phyloP scores from a whole-genome alignment of 2,888 invertebrate genomes.

The Eurytoma adleriae region DNA sequence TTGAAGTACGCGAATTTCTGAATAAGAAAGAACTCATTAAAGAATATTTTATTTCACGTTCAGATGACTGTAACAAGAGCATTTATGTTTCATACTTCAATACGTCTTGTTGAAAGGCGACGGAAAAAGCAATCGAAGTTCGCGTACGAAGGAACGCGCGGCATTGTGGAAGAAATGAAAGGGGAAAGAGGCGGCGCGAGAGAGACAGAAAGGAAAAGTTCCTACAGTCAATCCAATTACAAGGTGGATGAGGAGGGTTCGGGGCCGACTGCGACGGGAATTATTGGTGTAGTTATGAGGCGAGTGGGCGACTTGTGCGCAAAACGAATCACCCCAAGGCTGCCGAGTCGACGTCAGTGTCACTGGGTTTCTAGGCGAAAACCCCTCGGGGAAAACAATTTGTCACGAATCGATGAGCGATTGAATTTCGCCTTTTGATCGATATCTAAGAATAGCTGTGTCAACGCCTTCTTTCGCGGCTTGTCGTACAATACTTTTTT shows the following conservation, averaged over 20 bases:
- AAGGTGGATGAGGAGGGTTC: constrained; percentile 33
- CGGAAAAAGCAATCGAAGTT: constrained; percentile 41
- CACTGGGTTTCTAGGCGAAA: constrained; percentile 70
- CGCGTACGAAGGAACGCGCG: constrained; percentile 13
- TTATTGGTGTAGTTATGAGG: constrained; percentile 50
- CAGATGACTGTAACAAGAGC: neutral
- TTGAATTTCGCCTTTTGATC: constrained; percentile 42
- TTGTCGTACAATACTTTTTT: constrained; percentile 1
- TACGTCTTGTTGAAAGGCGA: constrained; percentile 16
- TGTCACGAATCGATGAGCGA: constrained; percentile 65
- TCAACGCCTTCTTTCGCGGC: neutral
- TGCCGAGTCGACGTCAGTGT: constrained; percentile 65
- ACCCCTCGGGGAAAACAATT: constrained; percentile 67
- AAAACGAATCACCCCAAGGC: constrained; percentile 47
- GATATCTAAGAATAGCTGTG: constrained; percentile 9
- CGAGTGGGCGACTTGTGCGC: neutral
- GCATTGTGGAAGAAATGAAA: constrained; percentile 38
- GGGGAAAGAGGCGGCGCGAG: constrained; percentile 8
- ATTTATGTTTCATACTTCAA: constrained; percentile 27
- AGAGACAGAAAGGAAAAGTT: constrained; percentile 7
- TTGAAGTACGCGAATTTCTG: too few species aligned
- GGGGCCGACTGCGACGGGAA: constrained; percentile 23
- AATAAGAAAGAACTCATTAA: too few species aligned
- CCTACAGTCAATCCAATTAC: constrained; percentile 47
- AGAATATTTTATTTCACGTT: too few species aligned